Base-by-base conservation (phyloP, 2,888 invertebrate species). In the Lathronympha strigana region DNA sequence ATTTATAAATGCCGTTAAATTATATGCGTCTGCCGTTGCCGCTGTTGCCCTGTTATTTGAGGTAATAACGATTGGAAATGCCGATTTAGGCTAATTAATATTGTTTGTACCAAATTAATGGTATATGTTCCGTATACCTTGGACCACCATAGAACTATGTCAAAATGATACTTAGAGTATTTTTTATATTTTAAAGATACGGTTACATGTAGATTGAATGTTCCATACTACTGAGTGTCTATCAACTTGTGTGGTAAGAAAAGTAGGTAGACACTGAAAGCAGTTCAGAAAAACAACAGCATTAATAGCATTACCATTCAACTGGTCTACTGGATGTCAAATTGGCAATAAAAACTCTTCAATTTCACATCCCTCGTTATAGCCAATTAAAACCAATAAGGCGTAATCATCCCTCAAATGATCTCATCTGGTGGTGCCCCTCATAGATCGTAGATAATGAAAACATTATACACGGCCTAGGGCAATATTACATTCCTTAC, bases 311-410 rank as follows among this genome's bases (percentile, higher is more conserved):
- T 13, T 40, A 21, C 13, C 31, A 23, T 43, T 63, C 31, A 50
- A 43, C 5, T 17, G 19, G 19, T 9, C 21, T 21, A 21, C 69
- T 68, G 71, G 67, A 53, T 33, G 49, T 66, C 49, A 49, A 60
- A 61, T 61, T 61, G 38, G 21, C 49, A 25, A 15, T 61, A 31
- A 47, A 49, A 58, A 45, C 53, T 47, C 66, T 72, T 73, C 73
- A 73, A 74, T 78, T 79, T 81, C 77, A 81, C 71, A 77, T 75
- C 76, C 74, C 77, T 76, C 77, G 75, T 79, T 82, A 80, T 80
- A 82, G 77, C 77, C 82, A 83, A 86, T 87, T 84, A 83, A 82
- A 83, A 81, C 78, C 82, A 83, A 85, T 85, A 79, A 80, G 72
- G 74, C 79, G 76, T 69, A 64, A 64, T 69, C 70, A 76, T 75